Conservation (phyloP, 23 tunicate species). For the Ciona savignyi region DNA sequence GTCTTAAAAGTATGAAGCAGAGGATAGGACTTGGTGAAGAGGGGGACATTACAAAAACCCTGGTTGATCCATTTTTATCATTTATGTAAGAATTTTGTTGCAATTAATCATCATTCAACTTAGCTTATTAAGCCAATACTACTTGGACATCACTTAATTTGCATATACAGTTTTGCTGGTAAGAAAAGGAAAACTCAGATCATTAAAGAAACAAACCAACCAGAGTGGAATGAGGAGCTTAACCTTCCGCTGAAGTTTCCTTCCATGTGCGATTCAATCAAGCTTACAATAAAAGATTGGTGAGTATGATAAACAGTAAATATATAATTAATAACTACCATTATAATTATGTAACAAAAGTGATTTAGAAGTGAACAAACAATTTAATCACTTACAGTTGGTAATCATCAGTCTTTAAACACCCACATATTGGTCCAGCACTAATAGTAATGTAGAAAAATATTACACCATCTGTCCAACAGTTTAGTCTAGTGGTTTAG, state of each 20-base stretch:
- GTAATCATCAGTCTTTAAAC: no score
- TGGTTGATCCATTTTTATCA: conserved; percentile 75
- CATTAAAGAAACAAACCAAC: conserved; percentile 54
- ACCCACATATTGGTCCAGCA: no score
- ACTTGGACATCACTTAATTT: not conserved
- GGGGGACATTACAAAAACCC: conserved; percentile 45
- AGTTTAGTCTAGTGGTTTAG: no score
- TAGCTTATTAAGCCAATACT: no score
- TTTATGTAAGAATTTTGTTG: conserved; percentile 39
- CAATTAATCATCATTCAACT: not conserved
- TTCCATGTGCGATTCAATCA: conserved; percentile 89
- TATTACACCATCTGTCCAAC: no score
- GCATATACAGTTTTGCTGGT: conserved; percentile 64
- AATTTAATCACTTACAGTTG: no score
- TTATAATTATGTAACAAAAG: no score
- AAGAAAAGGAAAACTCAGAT: conserved; percentile 75
- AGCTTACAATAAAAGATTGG: conserved; percentile 76
- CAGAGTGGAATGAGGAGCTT: conserved; percentile 90
- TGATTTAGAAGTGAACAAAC: not conserved
- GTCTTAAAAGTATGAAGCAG: conserved; percentile 66
- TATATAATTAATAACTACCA: no score
- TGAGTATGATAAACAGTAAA: no score
- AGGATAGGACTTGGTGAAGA: conserved; percentile 49
- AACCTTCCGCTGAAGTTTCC: conserved; percentile 83
- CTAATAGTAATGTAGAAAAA: no score